Base-by-base conservation (phyloP, 1,140 invertebrate species). In the Scaptodrosophila lebanonensis region DNA sequence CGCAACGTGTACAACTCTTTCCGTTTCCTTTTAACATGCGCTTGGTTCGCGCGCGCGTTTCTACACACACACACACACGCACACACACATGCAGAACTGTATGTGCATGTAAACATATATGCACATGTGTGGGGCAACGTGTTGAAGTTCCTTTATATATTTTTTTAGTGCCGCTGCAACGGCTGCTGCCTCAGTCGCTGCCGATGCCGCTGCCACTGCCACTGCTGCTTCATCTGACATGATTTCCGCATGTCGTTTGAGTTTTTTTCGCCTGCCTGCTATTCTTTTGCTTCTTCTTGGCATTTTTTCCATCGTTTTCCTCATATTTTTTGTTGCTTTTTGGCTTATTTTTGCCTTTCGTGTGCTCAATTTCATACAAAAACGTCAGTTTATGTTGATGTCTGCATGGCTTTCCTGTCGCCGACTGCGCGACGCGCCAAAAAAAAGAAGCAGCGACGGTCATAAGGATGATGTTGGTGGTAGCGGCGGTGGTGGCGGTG, bases 211-310 rank as follows among this genome's bases (percentile, higher is more conserved):
- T 25, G 52, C 42, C 33, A 39, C 47, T 43, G 51, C 7, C 57
- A 50, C 62, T 76, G 54, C 64, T 79, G 73, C 73, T 60, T 79
- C 73, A 77, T 82, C 69, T 79, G 75, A 79, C 75, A 79, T 79
- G 75, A 79, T 79, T 79, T 79, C 75, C 75, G 75, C 57, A 79
- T 79, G 75, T 79, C 75, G 75, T 79, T 82, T 73, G 73, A 73
- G 64, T 71, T 65, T 66, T 66, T 66, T 45, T 50, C 50, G 38
- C 60, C 61, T 29, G 25, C 59, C 36, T 60, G 65, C 42, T 65
- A 62, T 65, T 65, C 62, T 65, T 65, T 18, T 49, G 45, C 18
- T 35, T 49, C 8, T 12, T 17, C 61, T 61, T 65, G 43, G 56
- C 66, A 57, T 70, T 61, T 50, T 47, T 45, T 32, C n/a, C n/a